Evolutionary conservation across 2,113 vertebrate genomes (phyloP).

Genomic region (Protomyctophum bolini): DNA sequence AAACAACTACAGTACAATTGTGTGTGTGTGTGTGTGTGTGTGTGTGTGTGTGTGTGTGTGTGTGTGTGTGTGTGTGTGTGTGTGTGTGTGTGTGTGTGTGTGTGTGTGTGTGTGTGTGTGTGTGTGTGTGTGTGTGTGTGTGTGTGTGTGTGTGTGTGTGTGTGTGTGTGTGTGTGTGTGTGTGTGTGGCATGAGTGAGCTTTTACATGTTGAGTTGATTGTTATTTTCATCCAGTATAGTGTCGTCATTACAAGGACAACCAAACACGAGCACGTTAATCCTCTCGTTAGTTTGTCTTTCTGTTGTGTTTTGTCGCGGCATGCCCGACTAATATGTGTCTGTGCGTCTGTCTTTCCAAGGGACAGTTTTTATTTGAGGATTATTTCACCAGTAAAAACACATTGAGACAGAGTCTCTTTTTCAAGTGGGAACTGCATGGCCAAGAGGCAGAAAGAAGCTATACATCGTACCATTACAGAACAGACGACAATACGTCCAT

Average conservation of each 20-base stretch:
- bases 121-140: background rate
- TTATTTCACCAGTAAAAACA: too few relatives aligned
- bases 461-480: too few relatives aligned
- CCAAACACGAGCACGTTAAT: conserved; percentile 53
- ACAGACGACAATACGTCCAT: too few relatives aligned
- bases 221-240: conserved; percentile 9
- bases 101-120: conserved; percentile 17
- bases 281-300: conserved; percentile 49
- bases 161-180: background rate
- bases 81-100: conserved; percentile 19
- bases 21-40: too few relatives aligned
- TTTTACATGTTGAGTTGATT: background rate
- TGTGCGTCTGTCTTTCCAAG: background rate
- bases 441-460: too few relatives aligned
- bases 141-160: background rate
- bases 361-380: background rate
- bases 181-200: conserved; percentile 8
- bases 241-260: conserved; percentile 45
- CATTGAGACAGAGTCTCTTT: too few relatives aligned
- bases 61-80: too few relatives aligned
- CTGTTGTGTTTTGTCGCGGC: too few relatives aligned
- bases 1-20: too few relatives aligned
- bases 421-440: too few relatives aligned
- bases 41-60: too few relatives aligned
- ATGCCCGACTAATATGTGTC: background rate